Evolutionary conservation across 2,113 vertebrate genomes (phyloP), one percentile per base, ranked within the genome.

Genomic region (Saccopteryx bilineata): DNA sequence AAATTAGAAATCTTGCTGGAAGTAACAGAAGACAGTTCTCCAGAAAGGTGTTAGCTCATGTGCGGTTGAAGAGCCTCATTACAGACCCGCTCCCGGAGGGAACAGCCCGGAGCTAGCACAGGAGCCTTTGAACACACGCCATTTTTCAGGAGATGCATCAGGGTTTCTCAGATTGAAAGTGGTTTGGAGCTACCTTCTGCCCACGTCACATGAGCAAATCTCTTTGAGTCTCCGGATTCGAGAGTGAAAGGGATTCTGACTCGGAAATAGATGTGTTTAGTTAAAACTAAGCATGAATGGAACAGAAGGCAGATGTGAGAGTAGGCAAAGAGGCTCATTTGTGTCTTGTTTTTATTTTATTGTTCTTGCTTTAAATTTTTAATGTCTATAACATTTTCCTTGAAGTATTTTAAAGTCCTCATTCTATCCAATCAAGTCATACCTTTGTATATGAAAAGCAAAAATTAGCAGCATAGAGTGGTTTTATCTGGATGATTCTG

Each of bases 21-120:
- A 88, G n/a, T 85, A 86, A 46, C 91, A 95, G 60, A 93, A 96
- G 87, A 95, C 71, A 90, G 78, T 54, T 94, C 78, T 96, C 82
- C 79, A 71, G 82, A 96, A 91, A 87, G 85, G 80, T 87, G 66
- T 80, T 79, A 81, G 68, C 74, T 94, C 33, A 5, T 14, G 33
- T 80, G 76, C 61, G 18, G 19, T 68, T 69, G 39, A 83, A 90
- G 52, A 56, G 69, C 86, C 84, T 92, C 91, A 95, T 96, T 92
- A 87, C 52, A 0, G 75, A 94, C 23, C n/a, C 54, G n/a, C 65
- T 83, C 85, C 84, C 10, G 1, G 31, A 96, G 69, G 78, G 54
- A 79, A 74, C 46, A 84, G 50, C 88, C 7, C 74, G 90, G 75
- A 92, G 61, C 24, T 28, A 26, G 9, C 33, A 24, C 12, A 21